A percentile compares a stretch with the other conserved stretches of the same genome.
phyloP scores from a whole-genome alignment of 2,888 invertebrate genomes.

The Trichopria drosophilae region DNA sequence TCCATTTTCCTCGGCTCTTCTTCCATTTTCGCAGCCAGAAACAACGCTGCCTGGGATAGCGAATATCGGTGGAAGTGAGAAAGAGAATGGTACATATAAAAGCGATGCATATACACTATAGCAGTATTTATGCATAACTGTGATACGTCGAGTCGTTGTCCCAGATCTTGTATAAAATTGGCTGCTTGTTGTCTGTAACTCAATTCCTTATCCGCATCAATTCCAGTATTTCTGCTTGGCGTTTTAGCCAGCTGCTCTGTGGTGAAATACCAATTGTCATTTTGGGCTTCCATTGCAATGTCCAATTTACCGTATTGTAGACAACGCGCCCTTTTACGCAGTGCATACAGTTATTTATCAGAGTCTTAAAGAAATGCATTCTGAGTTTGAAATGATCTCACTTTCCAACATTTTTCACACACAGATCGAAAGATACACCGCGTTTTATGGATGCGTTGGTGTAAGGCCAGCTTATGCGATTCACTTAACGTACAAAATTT shows the following conservation, averaged over 20 bases:
- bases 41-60: slow-evolving; percentile 91
- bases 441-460: too few relatives aligned
- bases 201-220: slow-evolving; percentile 91
- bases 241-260: slow-evolving; percentile 85
- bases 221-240: slow-evolving; percentile 88
- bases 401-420: too few relatives aligned
- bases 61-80: slow-evolving; percentile 92
- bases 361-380: too few relatives aligned
- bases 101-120: slow-evolving; percentile 98
- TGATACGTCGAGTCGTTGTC: slow-evolving; percentile 91
- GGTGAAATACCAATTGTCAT: slow-evolving; percentile 93
- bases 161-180: slow-evolving; percentile 98
- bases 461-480: too few relatives aligned
- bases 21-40: slow-evolving; percentile 97
- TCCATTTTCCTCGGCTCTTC: slow-evolving; percentile 97
- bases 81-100: slow-evolving; percentile 98
- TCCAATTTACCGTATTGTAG: too few relatives aligned
- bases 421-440: too few relatives aligned
- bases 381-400: too few relatives aligned
- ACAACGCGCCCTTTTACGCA: too few relatives aligned
- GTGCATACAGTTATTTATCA: too few relatives aligned
- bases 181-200: slow-evolving; percentile 95
- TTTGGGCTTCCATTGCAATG: too few relatives aligned
- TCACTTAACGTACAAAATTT: too few relatives aligned
- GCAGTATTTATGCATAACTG: slow-evolving; percentile 98